Base-by-base conservation (phyloP, 2,888 invertebrate genomes). In the Nycteola revayana region DNA sequence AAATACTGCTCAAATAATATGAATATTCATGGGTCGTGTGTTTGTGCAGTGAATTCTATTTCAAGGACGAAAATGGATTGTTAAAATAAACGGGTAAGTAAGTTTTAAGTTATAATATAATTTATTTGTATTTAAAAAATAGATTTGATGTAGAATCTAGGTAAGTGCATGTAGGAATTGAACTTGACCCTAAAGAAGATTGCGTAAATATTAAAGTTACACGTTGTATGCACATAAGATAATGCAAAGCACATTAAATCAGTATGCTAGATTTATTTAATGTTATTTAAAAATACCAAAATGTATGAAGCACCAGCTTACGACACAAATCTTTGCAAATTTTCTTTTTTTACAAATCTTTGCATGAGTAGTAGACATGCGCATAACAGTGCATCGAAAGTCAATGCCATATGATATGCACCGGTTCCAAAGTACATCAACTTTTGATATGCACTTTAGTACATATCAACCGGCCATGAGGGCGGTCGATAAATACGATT, bases 121-220 rank as follows among this genome's bases (percentile, higher is more conserved):
- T 34, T 9, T 33, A 29, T 39, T 14, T 17, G 30, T 34, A 33
- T 38, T 38, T 33, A 37, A 28, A 32, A 25, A 37, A 21, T 21
- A 21, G 23, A 25, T 28, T 37, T 32, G 9, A 36, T 24, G 24
- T 24, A 24, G 9, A 9, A 24, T 24, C 24, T 24, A 24, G 24
- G 24, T 24, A 24, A 24, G 24, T 24, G 24, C 24, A 24, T 24
- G 24, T 24, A 24, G 24, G 24, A 24, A 24, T 24, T 24, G 24
- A 24, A 24, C 24, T 24, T 24, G 24, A 24, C 24, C 24, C 24
- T 24, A 24, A 24, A 24, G 24, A 24, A 24, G 24, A 24, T 24
- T 24, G 24, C 24, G 24, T 24, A 24, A 24, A 24, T 24, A 24
- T 24, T 24, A 24, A 24, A 24, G 24, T 24, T 24, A 24, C 24